Evolutionary conservation across 1,140 invertebrate species (phyloP), one percentile per base, ranked within the genome.

Genomic region (Rhagoletis zephyria): DNA sequence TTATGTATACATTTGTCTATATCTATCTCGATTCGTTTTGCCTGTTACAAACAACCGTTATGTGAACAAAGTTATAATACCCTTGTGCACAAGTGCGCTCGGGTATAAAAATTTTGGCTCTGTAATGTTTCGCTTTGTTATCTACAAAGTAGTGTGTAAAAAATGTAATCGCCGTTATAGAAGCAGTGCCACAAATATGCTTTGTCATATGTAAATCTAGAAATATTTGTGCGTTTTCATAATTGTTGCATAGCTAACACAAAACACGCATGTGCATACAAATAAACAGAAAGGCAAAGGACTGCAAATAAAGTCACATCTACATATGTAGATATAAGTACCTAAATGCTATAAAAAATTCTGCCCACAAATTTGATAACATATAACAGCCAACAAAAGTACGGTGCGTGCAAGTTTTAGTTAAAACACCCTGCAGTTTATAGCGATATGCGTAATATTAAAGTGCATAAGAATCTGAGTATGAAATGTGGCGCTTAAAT

Each of bases 221-320:
- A 74, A 74, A 74, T 74, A n/a, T 74, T 74, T 74, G 67, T 14
- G 67, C 42, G 67, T 74, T 74, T 74, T 74, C 67, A 74, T 74
- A 74, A 74, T 74, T 74, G 42, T 74, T 74, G 67, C 67, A 48
- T 74, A 74, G 14, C 42, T 48, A 74, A 74, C 14, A 74, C 42
- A 74, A 74, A 74, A 4, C 45, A 74, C 42, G 16, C 10, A 45
- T 42, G 42, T 14, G 45, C 45, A 42, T 56, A 45, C 45, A 74
- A 48, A 42, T 40, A 48, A 74, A 74, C 30, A 30, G 30, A 30
- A 30, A 30, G 30, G 40, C 42, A 74, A 45, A 48, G 14, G 42
- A 45, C 42, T 12, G 42, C 14, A 74, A 74, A 74, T 74, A 42
- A 40, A 74, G 40, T 74, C 67, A 74, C 7, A 74, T 45, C 14